Percentiles rank a stretch among this genome's conserved stretches.
phyloP scores from a whole-genome alignment of 2,797 vertebrate species.

The Coracias cyanogaster region DNA sequence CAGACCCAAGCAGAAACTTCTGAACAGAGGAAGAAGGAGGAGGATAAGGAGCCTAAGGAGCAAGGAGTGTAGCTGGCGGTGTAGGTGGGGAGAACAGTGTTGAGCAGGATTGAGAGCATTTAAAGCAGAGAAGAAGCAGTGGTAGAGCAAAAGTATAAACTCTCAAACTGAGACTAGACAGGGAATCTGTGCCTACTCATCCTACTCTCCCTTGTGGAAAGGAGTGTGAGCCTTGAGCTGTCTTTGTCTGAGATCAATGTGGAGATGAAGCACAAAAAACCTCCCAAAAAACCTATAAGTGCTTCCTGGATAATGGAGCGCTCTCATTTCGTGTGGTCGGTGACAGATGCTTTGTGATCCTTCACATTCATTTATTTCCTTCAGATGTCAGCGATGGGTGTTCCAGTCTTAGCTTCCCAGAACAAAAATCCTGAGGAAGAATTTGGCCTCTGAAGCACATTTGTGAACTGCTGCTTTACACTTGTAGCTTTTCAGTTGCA shows the following conservation, averaged over 20 bases:
- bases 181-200: neutral
- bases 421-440: neutral
- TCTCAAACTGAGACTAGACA: neutral
- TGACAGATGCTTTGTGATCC: neutral
- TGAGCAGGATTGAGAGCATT: neutral
- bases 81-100: neutral
- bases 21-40: neutral
- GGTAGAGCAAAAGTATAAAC: neutral
- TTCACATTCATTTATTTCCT: neutral
- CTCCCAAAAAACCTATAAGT: fast-evolving
- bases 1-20: neutral
- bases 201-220: fast-evolving
- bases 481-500: neutral
- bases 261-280: neutral
- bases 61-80: neutral
- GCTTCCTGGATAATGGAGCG: neutral
- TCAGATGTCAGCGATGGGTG: neutral
- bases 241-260: neutral
- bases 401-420: neutral
- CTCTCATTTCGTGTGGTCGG: fast-evolving
- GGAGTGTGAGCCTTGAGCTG: neutral
- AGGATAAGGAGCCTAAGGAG: neutral
- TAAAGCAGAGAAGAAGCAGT: neutral
- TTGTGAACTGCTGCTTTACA: neutral
- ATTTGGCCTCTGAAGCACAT: fast-evolving